Percentiles rank a stretch among this genome's conserved stretches.
Conservation (phyloP, 2,888 invertebrate species). For the Sisyra nigra region DNA sequence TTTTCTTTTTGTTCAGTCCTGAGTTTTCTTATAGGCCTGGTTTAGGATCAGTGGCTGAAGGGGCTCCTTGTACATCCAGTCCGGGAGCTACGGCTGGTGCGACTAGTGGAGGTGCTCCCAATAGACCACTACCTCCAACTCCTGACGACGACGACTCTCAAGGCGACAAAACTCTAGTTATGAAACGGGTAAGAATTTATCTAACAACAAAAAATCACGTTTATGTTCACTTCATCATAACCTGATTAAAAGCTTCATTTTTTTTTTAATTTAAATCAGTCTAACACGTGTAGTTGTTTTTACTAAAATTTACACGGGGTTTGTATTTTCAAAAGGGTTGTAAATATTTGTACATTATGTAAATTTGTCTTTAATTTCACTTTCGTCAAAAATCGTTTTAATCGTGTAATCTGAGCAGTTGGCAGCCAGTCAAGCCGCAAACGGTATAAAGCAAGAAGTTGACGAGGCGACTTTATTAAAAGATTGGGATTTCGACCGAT, state of each 20-base stretch:
- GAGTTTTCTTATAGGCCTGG: conserved; percentile 71
- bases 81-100: conserved; percentile 24
- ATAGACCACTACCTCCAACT: conserved; percentile 85
- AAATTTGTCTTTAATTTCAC: conserved; percentile 15
- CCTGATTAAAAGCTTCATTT: not conserved
- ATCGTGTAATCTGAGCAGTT: conserved; percentile 20
- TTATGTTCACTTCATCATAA: not conserved
- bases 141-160: conserved; percentile 71
- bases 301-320: conserved; percentile 4
- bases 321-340: no score
- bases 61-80: conserved; percentile 29
- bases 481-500: conserved; percentile 78
- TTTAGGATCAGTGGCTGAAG: conserved; percentile 43
- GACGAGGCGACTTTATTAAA: conserved; percentile 67
- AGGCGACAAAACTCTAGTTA: conserved; percentile 79
- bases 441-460: conserved; percentile 29
- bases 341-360: conserved; percentile 9
- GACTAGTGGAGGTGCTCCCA: conserved; percentile 60
- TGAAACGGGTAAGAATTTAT: conserved; percentile 71
- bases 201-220: no score
- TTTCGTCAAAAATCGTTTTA: not conserved
- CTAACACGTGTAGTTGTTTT: not conserved
- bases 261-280: not conserved
- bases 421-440: conserved; percentile 22
- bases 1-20: conserved; percentile 40